A percentile compares a stretch with the other conserved stretches of the same genome.
phyloP scores from a whole-genome alignment of 2,888 invertebrate genomes.

The Drosophila villosipedis region DNA sequence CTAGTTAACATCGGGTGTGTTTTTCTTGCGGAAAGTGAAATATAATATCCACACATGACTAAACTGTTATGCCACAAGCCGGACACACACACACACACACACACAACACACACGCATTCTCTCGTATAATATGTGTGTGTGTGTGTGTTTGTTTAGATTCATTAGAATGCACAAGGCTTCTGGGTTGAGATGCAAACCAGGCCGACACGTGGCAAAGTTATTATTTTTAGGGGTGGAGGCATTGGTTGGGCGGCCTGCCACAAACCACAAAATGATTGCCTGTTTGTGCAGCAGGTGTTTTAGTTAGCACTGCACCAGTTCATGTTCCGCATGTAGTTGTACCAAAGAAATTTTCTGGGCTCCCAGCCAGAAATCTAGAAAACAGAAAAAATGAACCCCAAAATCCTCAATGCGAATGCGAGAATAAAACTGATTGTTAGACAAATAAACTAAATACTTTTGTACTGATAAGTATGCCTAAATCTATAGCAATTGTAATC shows the following conservation, averaged over 20 bases:
- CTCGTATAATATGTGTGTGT: not conserved
- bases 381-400: not conserved
- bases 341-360: constrained; percentile 29
- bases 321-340: constrained; percentile 11
- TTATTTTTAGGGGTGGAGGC: not conserved
- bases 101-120: not conserved
- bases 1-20: constrained; percentile 24
- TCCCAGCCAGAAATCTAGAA: constrained; percentile 27
- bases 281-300: constrained; percentile 64
- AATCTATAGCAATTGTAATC: not conserved
- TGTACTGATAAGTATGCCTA: not conserved
- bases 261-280: constrained; percentile 26
- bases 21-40: constrained; percentile 44
- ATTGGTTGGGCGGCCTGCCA: constrained; percentile 3
- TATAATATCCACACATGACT: constrained; percentile 51
- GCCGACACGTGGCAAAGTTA: constrained; percentile 49
- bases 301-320: constrained; percentile 62
- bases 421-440: not conserved
- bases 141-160: constrained; percentile 4
- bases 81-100: not conserved
- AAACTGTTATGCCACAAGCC: constrained; percentile 66
- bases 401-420: not conserved
- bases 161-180: constrained; percentile 59
- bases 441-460: not conserved
- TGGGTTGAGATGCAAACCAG: constrained; percentile 47